phyloP scores from a whole-genome alignment of 1,140 invertebrate species.

The Aphelinus certus region DNA sequence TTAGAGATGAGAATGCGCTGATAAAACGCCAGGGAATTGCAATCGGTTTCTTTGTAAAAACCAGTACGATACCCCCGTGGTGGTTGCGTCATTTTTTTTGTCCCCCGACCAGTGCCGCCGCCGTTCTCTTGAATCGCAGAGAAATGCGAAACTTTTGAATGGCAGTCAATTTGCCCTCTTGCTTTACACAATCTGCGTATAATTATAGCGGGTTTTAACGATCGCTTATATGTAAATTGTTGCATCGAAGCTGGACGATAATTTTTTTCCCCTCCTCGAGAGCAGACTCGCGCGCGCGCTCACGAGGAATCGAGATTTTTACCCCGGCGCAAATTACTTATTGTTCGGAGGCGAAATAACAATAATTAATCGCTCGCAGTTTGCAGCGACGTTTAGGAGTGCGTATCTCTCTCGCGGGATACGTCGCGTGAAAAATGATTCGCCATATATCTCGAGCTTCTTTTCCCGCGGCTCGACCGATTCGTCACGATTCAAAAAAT shows the following conservation, averaged over 20 bases:
- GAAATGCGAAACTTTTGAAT: conserved; percentile 16
- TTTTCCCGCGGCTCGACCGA: too few relatives aligned
- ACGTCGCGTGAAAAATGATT: too few relatives aligned
- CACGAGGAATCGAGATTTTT: background rate
- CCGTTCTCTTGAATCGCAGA: conserved; percentile 1
- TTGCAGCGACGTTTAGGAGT: too few relatives aligned
- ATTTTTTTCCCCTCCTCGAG: background rate
- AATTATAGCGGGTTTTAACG: conserved; percentile 21
- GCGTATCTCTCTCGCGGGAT: too few relatives aligned
- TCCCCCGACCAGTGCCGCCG: too few relatives aligned
- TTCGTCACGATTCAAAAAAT: too few relatives aligned
- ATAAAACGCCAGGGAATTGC: too few relatives aligned
- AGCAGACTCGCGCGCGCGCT: too few relatives aligned
- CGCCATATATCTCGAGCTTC: too few relatives aligned
- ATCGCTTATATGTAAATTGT: conserved; percentile 26
- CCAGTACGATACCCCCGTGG: background rate
- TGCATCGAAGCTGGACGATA: background rate
- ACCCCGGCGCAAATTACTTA: background rate
- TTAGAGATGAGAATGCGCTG: background rate
- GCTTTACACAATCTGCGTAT: conserved; percentile 11
- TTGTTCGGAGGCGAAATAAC: background rate
- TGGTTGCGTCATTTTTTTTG: conserved; percentile 1
- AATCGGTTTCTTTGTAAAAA: conserved; percentile 4
- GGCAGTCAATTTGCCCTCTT: conserved; percentile 3
- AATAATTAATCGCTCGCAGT: too few relatives aligned